Evolutionary conservation across 1,140 invertebrate species (phyloP), one percentile per base, ranked within the genome.

Genomic region (Radopholus similis): DNA sequence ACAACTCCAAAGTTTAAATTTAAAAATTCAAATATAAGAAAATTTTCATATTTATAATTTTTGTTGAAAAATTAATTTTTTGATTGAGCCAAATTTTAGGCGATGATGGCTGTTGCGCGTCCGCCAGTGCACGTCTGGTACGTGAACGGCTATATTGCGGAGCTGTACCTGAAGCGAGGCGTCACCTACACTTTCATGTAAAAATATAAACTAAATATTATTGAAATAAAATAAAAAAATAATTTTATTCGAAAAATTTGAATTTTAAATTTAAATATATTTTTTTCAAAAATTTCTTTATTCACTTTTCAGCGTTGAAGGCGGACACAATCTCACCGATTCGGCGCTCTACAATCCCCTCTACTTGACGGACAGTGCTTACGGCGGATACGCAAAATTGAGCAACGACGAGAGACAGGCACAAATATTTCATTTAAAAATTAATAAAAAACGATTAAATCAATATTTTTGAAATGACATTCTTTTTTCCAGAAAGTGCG

Each of bases 91-190:
- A 65, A 64, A 5, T 44, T 64, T 2, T 18, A 64, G 59, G 23
- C 59, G 15, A 62, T 62, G 59, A 40, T 42, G 49, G 18, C 23
- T 40, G 59, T 62, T 2, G 28, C 59, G 5, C 38, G 47, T 30
- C 58, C 63, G 18, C 57, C 91, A 91, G 91, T 92, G 42, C 90
- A 94, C 72, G 89, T 90, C 0, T 95, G 92, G 92, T 93, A 92
- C 84, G 93, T 96, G 73, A 95, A 96, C 83, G 93, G 93, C 0
- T 86, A 95, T 0, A 84, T 96, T 5, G 92, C 93, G 0, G 92
- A 93, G 84, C 89, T 95, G 63, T 90, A 93, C 74, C 89, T 95
- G 2, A 90, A 94, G 0, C 86, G 93, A 40, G 91, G 92, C 1
- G 89, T 88, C 78, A 91, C 89, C 9, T 96, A 96, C 79, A 82